phyloP scores from a whole-genome alignment of 2,888 invertebrate genomes.

The Limnephilus rhombicus region DNA sequence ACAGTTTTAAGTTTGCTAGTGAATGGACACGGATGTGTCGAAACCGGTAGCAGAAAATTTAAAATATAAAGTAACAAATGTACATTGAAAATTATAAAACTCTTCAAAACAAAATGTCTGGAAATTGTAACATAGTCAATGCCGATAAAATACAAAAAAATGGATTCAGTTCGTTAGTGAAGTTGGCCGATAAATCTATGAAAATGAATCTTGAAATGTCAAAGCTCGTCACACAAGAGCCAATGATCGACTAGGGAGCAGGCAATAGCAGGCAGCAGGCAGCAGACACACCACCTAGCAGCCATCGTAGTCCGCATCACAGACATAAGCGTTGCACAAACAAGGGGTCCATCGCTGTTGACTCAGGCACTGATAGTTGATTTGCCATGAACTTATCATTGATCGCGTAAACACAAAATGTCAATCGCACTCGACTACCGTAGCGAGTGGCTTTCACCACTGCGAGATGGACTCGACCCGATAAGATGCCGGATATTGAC shows the following conservation, averaged over 20 bases:
- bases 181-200: neutral
- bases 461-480: neutral
- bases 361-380: constrained; percentile 68
- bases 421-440: constrained; percentile 67
- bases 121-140: too few relatives aligned
- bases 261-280: neutral
- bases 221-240: neutral
- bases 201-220: neutral
- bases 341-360: constrained; percentile 63
- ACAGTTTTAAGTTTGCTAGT: too few relatives aligned
- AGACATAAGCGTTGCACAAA: constrained; percentile 54
- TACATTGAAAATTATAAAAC: too few relatives aligned
- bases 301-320: constrained; percentile 4
- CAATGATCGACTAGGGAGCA: neutral
- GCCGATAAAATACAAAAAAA: too few relatives aligned
- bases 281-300: constrained; percentile 21
- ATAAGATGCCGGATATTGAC: constrained; percentile 12
- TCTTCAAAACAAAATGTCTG: too few relatives aligned
- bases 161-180: neutral
- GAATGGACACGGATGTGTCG: too few relatives aligned
- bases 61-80: too few relatives aligned
- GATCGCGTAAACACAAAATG: constrained; percentile 71
- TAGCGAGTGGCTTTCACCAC: neutral
- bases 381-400: constrained; percentile 72
- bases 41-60: too few relatives aligned